Conservation (phyloP, 2,797 vertebrate genomes). For the Urocyon cinereoargenteus region DNA sequence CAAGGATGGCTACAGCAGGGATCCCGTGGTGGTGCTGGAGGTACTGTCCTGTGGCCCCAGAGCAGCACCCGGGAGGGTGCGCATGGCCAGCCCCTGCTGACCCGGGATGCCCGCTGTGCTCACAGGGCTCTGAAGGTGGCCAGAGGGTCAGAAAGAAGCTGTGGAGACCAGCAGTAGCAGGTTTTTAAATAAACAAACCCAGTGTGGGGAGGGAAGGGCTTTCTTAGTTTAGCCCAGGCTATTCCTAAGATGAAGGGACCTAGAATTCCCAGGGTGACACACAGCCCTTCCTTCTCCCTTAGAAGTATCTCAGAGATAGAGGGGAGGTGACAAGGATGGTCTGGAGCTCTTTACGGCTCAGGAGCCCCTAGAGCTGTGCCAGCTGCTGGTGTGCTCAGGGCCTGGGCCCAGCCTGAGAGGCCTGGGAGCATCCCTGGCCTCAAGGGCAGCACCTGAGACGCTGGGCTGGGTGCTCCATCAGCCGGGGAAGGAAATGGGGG, state of each 20-base stretch:
- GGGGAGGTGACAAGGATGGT: fast-evolving
- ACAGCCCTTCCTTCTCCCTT: too few species aligned
- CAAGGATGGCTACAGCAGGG: not conserved
- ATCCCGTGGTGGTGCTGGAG: too few species aligned
- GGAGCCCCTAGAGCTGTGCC: not conserved
- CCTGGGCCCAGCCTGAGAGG: not conserved
- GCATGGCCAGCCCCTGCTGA: not conserved
- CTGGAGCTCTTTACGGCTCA: fast-evolving
- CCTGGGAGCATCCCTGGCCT: too few species aligned
- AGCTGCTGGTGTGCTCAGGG: not conserved
- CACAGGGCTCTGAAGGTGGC: fast-evolving
- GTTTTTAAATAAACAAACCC: not conserved
- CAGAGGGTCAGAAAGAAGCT: not conserved
- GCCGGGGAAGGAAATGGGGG: not conserved
- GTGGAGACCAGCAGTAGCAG: not conserved
- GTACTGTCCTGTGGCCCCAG: not conserved
- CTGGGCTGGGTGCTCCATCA: too few species aligned
- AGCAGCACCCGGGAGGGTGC: not conserved
- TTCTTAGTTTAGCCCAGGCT: not conserved
- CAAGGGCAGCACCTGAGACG: not conserved
- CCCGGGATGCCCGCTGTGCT: too few species aligned
- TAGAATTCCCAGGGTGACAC: not conserved
- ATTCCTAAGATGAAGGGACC: not conserved
- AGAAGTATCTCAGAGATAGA: too few species aligned
- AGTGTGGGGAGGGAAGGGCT: not conserved